Evolutionary conservation across 2,113 vertebrate species (phyloP), one percentile per base, ranked within the genome.

Genomic region (Salvelinus namaycush): DNA sequence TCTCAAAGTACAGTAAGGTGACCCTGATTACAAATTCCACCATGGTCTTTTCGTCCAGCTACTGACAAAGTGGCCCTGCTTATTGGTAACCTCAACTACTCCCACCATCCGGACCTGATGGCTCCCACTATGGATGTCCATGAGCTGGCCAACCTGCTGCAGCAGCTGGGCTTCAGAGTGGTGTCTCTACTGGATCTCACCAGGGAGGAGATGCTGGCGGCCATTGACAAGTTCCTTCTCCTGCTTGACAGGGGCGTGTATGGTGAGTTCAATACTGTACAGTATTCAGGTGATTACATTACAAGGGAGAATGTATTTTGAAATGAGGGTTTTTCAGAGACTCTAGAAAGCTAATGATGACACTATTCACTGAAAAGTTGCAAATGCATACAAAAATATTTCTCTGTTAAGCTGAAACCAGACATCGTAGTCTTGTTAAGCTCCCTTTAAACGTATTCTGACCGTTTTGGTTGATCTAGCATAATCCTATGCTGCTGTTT

Each of bases 181-280:
- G 93, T 96, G 26, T 96, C 96, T 29, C 89, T 97, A 81, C 89
- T 97, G 80, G 96, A 97, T 79, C 92, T 97, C 83, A 95, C 90
- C 70, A 94, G 88, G 73, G 87, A 88, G 24, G 95, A 97, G 88
- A 96, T 97, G 95, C 81, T 79, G 0, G 72, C 91, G 8, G 94
- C 94, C 0, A 93, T 95, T 27, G 84, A 92, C 18, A 90, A 59
- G 72, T 97, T 96, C 82, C 88, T 94, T 75, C 92, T 96, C 86
- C 93, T 96, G 24, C 91, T 97, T 27, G 83, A 93, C 79, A 92
- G 78, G 82, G 96, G 96, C 11, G 93, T 95, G 29, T 97, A 96
- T 6, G 95, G 96, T 97, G 83, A 92, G 93, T 39, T 66, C 64
- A 13, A 27, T 29, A 66, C 11, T 66, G 22, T 66, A 66, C 22